Evolutionary conservation across 1,140 invertebrate genomes (phyloP).

Genomic region (Pseudobourletiella spinata): DNA sequence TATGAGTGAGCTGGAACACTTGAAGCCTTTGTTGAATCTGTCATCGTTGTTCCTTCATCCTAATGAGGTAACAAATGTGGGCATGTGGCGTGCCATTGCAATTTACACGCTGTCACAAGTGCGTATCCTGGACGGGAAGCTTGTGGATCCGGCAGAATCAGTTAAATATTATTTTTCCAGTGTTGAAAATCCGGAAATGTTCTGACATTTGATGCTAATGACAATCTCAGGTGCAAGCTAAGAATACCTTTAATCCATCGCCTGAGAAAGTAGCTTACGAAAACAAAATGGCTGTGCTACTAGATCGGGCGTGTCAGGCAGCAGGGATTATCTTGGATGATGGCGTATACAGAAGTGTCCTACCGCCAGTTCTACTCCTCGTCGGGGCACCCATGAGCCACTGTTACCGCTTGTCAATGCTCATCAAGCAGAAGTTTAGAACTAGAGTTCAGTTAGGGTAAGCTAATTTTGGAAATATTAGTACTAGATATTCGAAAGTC

Average conservation of each 20-base stretch:
- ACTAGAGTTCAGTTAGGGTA: constrained; percentile 19
- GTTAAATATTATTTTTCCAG: neutral
- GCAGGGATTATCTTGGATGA: constrained; percentile 7
- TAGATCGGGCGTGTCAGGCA: constrained; percentile 19
- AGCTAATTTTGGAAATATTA: constrained; percentile 1
- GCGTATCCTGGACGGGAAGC: constrained; percentile 4
- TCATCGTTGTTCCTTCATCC: constrained; percentile 10
- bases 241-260: constrained; percentile 16
- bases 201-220: too few species aligned
- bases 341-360: neutral
- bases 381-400: constrained; percentile 14
- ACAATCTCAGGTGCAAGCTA: constrained; percentile 14
- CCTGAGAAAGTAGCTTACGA: constrained; percentile 13
- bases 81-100: constrained; percentile 6
- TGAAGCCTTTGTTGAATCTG: constrained; percentile 11
- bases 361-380: constrained; percentile 19
- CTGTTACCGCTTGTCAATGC: constrained; percentile 2
- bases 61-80: constrained; percentile 10
- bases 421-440: constrained; percentile 20
- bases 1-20: constrained; percentile 10
- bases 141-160: constrained; percentile 11
- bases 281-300: constrained; percentile 4
- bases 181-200: too few species aligned
- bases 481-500: too few species aligned
- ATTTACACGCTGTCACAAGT: constrained; percentile 18